Conservation (phyloP, 2,888 invertebrate genomes). For the Exephanes ischioxanthus region DNA sequence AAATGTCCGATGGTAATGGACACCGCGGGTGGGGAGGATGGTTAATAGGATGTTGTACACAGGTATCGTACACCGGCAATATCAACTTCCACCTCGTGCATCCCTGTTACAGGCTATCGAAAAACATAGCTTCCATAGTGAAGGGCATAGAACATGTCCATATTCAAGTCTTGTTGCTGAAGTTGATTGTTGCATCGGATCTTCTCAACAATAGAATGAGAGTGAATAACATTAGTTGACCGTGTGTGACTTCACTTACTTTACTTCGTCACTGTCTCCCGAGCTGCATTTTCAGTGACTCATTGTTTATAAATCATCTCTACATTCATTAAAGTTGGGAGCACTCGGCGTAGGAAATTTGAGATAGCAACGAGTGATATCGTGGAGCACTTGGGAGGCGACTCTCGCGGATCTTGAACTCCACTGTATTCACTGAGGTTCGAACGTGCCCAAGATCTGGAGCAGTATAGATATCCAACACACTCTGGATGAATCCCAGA, state of each 20-base stretch:
- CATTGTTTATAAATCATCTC: neutral
- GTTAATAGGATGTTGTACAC: conserved; percentile 24
- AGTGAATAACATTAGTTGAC: conserved; percentile 1
- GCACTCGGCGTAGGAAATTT: conserved; percentile 17
- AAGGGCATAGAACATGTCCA: too few species aligned
- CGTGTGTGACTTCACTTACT: neutral
- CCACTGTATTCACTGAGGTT: conserved; percentile 44
- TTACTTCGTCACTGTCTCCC: too few species aligned
- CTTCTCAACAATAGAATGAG: conserved; percentile 28
- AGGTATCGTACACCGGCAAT: conserved; percentile 3
- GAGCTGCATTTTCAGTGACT: neutral
- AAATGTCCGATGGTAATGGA: too few species aligned
- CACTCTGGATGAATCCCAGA: conserved; percentile 40
- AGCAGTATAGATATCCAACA: conserved; percentile 6
- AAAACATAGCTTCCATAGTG: too few species aligned
- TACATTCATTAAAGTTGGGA: conserved; percentile 17
- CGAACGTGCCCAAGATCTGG: conserved; percentile 27
- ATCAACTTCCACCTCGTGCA: conserved; percentile 10
- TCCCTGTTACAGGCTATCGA: conserved; percentile 4
- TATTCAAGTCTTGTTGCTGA: conserved; percentile 39
- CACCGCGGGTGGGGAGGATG: too few species aligned
- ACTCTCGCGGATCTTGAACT: conserved; percentile 36
- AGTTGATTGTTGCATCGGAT: conserved; percentile 36
- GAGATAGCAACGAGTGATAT: conserved; percentile 33
- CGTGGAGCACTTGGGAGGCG: conserved; percentile 37